These are phyloP conservation scores for Coptodon rendalli DNA, from an alignment of 2,113 vertebrate species.

Conservation along the genomic window DNA sequence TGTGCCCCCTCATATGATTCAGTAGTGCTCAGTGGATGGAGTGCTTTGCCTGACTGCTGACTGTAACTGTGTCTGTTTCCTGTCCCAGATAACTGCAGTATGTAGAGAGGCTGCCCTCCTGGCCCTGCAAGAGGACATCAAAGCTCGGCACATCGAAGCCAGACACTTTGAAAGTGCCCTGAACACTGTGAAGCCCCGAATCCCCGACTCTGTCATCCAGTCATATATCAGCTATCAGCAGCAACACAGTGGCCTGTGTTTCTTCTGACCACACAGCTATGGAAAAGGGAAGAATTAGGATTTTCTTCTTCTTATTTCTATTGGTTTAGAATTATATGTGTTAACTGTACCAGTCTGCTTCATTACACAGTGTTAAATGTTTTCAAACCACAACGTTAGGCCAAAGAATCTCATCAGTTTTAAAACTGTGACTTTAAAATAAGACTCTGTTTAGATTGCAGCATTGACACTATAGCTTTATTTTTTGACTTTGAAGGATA, in stretches of 20 bases:
- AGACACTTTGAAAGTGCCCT: constrained; percentile 82
- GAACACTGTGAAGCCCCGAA: constrained; percentile 79
- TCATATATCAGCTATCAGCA: constrained; percentile 85
- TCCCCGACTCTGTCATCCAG: constrained; percentile 82
- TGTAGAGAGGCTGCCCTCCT: constrained; percentile 91
- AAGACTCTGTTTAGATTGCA: not conserved
- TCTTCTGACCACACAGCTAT: constrained; percentile 61
- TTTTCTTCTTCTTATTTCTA: not conserved
- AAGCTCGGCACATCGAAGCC: constrained; percentile 67
- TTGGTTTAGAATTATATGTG: not conserved
- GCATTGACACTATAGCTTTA: not conserved
- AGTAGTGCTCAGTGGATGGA: not conserved
- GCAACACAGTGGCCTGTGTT: constrained; percentile 70
- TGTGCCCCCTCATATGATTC: not conserved
- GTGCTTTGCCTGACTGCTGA: constrained; percentile 26
- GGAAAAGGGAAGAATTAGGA: not conserved
- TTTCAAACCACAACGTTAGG: not conserved
- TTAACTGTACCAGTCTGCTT: not conserved
- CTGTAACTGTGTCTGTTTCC: constrained; percentile 56
- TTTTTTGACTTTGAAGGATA: not conserved
- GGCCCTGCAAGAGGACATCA: constrained; percentile 90
- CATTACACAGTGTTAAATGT: not conserved
- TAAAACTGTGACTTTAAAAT: not conserved
- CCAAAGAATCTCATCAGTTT: not conserved
- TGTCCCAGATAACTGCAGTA: constrained; percentile 84